phyloP scores from a whole-genome alignment of 2,113 vertebrate species.

The Pionites leucogaster region DNA sequence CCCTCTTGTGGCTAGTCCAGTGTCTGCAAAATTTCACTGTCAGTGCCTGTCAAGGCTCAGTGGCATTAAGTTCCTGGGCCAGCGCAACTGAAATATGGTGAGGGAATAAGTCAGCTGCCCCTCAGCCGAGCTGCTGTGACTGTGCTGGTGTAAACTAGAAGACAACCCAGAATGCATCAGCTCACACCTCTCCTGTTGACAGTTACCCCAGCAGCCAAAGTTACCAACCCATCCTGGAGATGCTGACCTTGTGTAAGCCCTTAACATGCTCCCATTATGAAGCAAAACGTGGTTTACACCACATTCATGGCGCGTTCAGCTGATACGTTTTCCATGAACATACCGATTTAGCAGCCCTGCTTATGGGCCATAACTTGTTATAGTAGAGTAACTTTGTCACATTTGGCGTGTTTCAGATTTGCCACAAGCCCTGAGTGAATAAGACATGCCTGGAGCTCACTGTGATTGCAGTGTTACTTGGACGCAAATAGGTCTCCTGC shows the following conservation, averaged over 20 bases:
- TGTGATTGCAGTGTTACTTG: fast-evolving
- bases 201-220: not conserved
- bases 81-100: not conserved
- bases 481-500: not conserved
- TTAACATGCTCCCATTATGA: not conserved
- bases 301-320: fast-evolving
- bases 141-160: not conserved
- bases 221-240: not conserved
- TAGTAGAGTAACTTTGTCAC: not conserved
- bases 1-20: conserved; percentile 55
- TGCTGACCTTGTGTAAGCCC: not conserved
- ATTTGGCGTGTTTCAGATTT: not conserved
- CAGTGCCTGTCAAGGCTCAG: not conserved
- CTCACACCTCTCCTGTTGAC: not conserved
- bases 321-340: not conserved
- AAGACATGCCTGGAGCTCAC: not conserved
- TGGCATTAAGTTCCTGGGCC: not conserved
- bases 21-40: not conserved
- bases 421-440: not conserved
- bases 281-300: not conserved
- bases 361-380: fast-evolving
- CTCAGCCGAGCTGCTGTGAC: not conserved
- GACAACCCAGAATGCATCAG: not conserved
- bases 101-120: not conserved
- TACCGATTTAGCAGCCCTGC: not conserved